phyloP scores from a whole-genome alignment of 2,888 invertebrate species.

The Cheilosia impressa region DNA sequence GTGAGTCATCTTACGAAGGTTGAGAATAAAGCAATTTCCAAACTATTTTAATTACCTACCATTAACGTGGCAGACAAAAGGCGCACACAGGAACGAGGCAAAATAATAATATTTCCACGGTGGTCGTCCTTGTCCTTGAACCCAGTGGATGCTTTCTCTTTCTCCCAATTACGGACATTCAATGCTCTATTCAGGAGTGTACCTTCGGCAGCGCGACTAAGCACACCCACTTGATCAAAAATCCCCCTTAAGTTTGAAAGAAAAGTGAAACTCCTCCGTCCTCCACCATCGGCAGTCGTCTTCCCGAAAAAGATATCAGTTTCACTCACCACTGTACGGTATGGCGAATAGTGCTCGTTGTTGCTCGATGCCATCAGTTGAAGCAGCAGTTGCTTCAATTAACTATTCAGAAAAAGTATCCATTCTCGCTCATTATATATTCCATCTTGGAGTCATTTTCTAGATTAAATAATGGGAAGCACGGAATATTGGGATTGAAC shows the following conservation, averaged over 20 bases:
- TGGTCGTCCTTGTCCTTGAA: constrained; percentile 28
- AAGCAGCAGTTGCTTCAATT: constrained; percentile 55
- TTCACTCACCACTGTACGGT: constrained; percentile 18
- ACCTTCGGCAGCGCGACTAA: constrained; percentile 9
- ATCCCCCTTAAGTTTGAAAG: neutral
- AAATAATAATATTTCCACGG: neutral
- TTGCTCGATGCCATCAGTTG: constrained; percentile 1
- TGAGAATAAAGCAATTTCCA: neutral
- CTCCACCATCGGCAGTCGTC: neutral
- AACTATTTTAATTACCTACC: neutral
- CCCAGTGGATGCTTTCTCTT: neutral
- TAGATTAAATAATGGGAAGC: constrained; percentile 21
- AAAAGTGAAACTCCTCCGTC: constrained; percentile 41
- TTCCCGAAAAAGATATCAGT: constrained; percentile 29
- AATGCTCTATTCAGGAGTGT: constrained; percentile 1
- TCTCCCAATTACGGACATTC: neutral
- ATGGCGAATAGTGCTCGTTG: neutral
- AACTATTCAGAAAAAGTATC: constrained; percentile 48
- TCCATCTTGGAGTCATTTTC: constrained; percentile 49
- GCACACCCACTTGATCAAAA: neutral
- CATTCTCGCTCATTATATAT: constrained; percentile 55
- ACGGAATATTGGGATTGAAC: constrained; percentile 22
- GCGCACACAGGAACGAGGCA: neutral
- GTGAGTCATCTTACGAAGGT: neutral
- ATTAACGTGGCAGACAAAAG: neutral